Evolutionary conservation across 2,797 vertebrate species (phyloP).

Genomic region (Channa striata): DNA sequence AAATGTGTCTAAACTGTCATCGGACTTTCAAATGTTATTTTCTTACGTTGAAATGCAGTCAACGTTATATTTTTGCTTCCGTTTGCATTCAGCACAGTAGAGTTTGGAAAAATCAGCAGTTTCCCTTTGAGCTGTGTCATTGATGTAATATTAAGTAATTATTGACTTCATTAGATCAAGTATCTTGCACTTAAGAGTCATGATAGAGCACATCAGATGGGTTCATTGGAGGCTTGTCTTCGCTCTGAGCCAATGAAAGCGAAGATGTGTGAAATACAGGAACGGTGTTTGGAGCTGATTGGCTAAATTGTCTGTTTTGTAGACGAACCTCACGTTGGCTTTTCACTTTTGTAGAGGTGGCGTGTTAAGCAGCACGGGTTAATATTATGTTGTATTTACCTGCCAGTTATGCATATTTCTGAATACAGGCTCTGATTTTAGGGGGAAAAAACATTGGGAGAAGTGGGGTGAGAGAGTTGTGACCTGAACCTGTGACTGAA

Average conservation of each 20-base stretch:
- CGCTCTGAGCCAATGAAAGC: slow-evolving; percentile 59
- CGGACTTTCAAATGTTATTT: not conserved
- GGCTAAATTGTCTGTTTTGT: slow-evolving; percentile 8
- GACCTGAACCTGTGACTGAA: slow-evolving; percentile 73
- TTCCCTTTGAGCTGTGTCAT: not conserved
- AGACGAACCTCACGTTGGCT: not conserved
- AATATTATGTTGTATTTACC: not conserved
- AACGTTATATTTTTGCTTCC: not conserved
- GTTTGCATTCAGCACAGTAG: not conserved
- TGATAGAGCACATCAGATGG: slow-evolving; percentile 23
- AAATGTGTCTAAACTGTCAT: not conserved
- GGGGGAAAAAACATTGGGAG: not conserved
- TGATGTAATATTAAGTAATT: slow-evolving; percentile 16
- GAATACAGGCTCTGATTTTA: not conserved
- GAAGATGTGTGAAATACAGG: slow-evolving; percentile 7
- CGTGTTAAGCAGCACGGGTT: not conserved
- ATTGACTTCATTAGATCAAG: slow-evolving; percentile 21
- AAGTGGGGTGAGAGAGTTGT: slow-evolving; percentile 18
- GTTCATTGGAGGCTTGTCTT: slow-evolving; percentile 39
- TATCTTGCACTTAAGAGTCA: slow-evolving; percentile 2
- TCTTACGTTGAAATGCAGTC: not conserved
- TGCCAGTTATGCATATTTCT: not conserved
- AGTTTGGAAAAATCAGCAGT: not conserved
- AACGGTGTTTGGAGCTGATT: slow-evolving; percentile 17
- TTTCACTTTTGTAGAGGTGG: not conserved